Evolutionary conservation across 2,113 vertebrate genomes (phyloP).

Genomic region (Gymnorhina tibicen): DNA sequence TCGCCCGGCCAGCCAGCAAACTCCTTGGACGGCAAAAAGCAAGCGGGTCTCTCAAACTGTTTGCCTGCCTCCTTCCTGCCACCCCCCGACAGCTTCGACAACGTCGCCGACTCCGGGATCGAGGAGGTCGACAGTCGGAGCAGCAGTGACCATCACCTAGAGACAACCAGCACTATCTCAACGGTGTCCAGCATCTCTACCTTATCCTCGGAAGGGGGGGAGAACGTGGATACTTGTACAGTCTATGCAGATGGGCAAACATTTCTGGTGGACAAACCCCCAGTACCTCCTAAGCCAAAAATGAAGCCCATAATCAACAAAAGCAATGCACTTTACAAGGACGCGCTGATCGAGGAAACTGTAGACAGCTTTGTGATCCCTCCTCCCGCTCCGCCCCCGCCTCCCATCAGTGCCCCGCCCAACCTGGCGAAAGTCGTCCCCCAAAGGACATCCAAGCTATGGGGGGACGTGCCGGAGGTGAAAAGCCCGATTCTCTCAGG

Average conservation of each 20-base stretch:
- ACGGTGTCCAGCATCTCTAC: slow-evolving; percentile 94
- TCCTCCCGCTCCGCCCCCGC: slow-evolving; percentile 83
- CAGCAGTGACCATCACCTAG: slow-evolving; percentile 90
- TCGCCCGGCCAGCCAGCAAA: slow-evolving; percentile 57
- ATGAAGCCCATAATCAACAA: slow-evolving; percentile 91
- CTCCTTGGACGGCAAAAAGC: slow-evolving; percentile 76
- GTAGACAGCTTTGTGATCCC: slow-evolving; percentile 83
- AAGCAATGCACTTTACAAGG: slow-evolving; percentile 88
- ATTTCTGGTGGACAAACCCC: slow-evolving; percentile 90
- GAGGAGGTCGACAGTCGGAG: slow-evolving; percentile 94
- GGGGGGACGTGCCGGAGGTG: slow-evolving; percentile 87
- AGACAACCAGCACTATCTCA: slow-evolving; percentile 97
- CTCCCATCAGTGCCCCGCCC: slow-evolving; percentile 72
- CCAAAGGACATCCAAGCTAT: slow-evolving; percentile 91
- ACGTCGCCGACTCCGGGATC: slow-evolving; percentile 89
- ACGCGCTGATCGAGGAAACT: slow-evolving; percentile 87
- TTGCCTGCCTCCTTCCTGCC: slow-evolving; percentile 83
- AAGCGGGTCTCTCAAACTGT: slow-evolving; percentile 79
- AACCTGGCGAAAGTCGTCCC: slow-evolving; percentile 80
- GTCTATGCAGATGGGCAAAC: slow-evolving; percentile 91
- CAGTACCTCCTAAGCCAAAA: slow-evolving; percentile 97
- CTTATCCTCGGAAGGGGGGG: slow-evolving; percentile 92
- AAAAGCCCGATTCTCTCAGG: slow-evolving; percentile 88
- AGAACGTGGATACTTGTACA: slow-evolving; percentile 89
- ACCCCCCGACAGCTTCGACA: slow-evolving; percentile 85